Base-by-base conservation (phyloP, 2,113 vertebrate species). In the Lates calcarifer region DNA sequence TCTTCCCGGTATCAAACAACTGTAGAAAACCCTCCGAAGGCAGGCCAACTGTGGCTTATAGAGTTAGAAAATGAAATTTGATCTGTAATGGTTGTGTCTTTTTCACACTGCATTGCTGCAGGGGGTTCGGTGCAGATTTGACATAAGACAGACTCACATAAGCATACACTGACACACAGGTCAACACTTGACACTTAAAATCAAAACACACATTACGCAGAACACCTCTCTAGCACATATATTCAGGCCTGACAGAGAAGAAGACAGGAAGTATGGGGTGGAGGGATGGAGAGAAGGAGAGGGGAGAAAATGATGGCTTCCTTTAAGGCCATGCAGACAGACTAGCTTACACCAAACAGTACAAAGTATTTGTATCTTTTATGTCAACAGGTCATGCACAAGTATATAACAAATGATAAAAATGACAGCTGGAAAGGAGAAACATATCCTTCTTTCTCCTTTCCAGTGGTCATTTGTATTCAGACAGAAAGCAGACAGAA, bases 161-260 rank as follows among this genome's bases (percentile, higher is more conserved):
- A 67, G 67, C 35, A 35, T 43, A 72, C 51, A 24, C 66, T n/a
- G 74, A 79, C 78, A 79, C 60, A 66, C 10, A 3, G 82, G 79
- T 88, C 81, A 87, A 47, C 74, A 74, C 66, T 77, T 84, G 80
- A 86, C 81, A 81, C 77, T 70, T 62, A 28, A 70, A 74, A 64
- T 81, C 72, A 63, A 63, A 39, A 77, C 61, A 75, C 86, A 85
- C 74, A 86, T 77, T 62, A 64, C 2, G 26, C 77, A 83, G 77
- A 84, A 74, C 62, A 83, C 66, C 84, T 86, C 72, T 65, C 28
- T 6, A 29, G 45, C n/a, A 47, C 69, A 60, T 57, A 71, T 57
- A 63, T 81, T 57, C 14, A 71, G 45, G n/a, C 35, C 82, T 24
- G 31, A 70, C 75, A 81, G 65, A 73, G 66, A 49, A 4, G 26